Base-by-base conservation (phyloP, 1,140 invertebrate genomes). In the Mactra quadrangularis region DNA sequence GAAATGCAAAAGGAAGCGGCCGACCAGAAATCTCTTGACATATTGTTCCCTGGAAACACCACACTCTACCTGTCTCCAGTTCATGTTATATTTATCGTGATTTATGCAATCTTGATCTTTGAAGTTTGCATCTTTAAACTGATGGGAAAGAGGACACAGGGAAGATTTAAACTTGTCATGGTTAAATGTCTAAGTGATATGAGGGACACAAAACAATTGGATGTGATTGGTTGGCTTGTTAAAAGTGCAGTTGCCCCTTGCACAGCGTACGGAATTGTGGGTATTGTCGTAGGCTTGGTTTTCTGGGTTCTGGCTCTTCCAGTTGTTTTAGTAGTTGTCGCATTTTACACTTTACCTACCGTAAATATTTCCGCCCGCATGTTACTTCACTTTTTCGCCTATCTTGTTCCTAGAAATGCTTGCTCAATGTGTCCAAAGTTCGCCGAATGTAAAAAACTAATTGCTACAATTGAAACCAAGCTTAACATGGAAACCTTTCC, bases 281-380 rank as follows among this genome's bases (percentile, higher is more conserved):
- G 86, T 7, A 41, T 89, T 3, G 29, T 85, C 22, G n/a, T 89
- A 1, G 86, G 82, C 47, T 33, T 64, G 0, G 31, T 75, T 59
- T 86, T 81, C 33, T 79, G 85, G 59, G 27, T 76, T 22, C 2
- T 89, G 19, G 19, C 86, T 7, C 19, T 82, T 13, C 75, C 86
- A 3, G 0, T 87, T 15, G n/a, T 75, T 4, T 0, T 88, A 0
- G 62, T 87, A 1, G 47, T 88, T 17, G 35, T 81, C 4, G 78
- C 76, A 41, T 87, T 88, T 79, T 86, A 86, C 71, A 64, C 83
- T 22, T 74, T 88, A 31, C 84, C 84, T 9, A 83, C 83, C 19
- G 31, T 87, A 19, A 87, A 87, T 64, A 75, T 88, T n/a, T 83
- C 72, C 29, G 2, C 82, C 19, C 17, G 85, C 0, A 62, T 88